Evolutionary conservation across 2,888 invertebrate genomes (phyloP).

Genomic region (Nesidiocoris tenuis): DNA sequence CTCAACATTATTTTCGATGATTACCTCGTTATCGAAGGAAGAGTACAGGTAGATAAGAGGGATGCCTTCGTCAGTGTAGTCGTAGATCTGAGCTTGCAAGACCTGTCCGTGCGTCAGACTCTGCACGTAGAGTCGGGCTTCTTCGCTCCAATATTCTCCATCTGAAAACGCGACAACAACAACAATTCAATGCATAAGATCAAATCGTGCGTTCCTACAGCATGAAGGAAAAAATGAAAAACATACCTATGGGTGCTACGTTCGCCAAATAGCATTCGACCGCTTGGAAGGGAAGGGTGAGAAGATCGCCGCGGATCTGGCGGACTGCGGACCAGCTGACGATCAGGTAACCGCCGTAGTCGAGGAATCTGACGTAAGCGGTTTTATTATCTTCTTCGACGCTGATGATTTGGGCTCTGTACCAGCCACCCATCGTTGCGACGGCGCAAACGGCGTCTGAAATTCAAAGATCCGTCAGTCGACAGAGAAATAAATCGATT

Average conservation of each 20-base stretch:
- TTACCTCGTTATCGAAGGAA: conserved; percentile 70
- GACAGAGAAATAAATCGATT: background rate
- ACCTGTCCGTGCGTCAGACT: conserved; percentile 78
- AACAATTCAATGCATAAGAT: background rate
- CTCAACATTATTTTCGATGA: no score
- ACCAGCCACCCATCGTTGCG: conserved; percentile 82
- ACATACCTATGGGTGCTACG: conserved; percentile 75
- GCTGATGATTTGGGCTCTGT: conserved; percentile 76
- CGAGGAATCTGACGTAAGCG: conserved; percentile 84
- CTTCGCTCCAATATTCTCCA: conserved; percentile 66
- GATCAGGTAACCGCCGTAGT: conserved; percentile 90
- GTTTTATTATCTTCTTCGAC: conserved; percentile 67
- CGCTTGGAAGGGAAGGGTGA: conserved; percentile 94
- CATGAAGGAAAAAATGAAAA: no score
- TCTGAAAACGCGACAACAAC: conserved; percentile 32
- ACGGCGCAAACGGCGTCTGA: conserved; percentile 87
- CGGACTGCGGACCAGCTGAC: conserved; percentile 75
- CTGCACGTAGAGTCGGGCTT: conserved; percentile 74
- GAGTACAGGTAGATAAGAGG: conserved; percentile 82
- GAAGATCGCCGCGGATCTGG: conserved; percentile 91
- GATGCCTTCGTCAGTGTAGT: conserved; percentile 74
- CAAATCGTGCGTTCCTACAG: background rate
- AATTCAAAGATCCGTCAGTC: background rate
- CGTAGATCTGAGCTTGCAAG: conserved; percentile 84
- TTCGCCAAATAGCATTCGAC: conserved; percentile 92